Conservation (phyloP, 2,797 vertebrate genomes). For the Neosilurus mollespiculum region DNA sequence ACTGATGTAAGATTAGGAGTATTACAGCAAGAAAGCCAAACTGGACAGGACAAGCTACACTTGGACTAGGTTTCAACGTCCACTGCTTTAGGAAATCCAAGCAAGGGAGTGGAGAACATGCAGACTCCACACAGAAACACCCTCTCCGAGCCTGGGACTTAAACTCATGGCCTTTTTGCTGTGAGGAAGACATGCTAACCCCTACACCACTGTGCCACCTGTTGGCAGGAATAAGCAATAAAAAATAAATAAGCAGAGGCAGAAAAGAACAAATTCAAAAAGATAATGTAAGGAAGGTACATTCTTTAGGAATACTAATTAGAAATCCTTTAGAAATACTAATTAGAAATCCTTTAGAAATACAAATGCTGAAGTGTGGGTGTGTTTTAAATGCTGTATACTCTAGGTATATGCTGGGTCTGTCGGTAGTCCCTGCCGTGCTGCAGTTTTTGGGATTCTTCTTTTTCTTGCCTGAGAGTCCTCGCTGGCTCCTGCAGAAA, state of each 20-base stretch:
- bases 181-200: too few species aligned
- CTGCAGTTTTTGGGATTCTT: conserved; percentile 89
- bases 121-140: too few species aligned
- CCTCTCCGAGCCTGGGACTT: too few species aligned
- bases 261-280: background rate
- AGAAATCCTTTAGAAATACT: background rate
- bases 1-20: background rate
- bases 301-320: background rate
- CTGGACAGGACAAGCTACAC: background rate
- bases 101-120: too few species aligned
- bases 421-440: conserved; percentile 83
- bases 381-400: conserved; percentile 9
- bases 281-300: background rate
- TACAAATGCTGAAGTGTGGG: background rate
- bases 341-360: background rate
- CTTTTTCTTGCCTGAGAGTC: conserved; percentile 93
- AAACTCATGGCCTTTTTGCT: too few species aligned
- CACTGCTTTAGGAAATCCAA: background rate
- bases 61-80: background rate
- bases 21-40: background rate
- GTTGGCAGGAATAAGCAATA: background rate
- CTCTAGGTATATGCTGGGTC: conserved; percentile 91
- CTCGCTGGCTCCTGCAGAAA: conserved; percentile 95
- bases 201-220: too few species aligned
- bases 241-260: too few species aligned